phyloP scores from a whole-genome alignment of 2,888 invertebrate genomes.

The Cheilosia variabilis region DNA sequence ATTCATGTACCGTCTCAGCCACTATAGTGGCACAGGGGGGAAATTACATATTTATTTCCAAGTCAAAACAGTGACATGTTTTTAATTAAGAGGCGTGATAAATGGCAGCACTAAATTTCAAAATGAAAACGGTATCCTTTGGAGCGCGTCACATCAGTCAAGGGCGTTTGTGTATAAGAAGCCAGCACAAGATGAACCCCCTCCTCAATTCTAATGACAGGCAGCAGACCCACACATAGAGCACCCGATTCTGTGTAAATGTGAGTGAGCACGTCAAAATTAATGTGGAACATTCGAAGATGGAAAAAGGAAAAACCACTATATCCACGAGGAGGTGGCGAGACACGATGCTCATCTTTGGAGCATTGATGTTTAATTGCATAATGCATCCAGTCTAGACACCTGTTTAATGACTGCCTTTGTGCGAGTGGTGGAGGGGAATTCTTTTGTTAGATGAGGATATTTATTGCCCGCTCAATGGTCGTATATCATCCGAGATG shows the following conservation, averaged over 20 bases:
- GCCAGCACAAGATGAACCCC: conserved; percentile 38
- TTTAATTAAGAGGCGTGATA: conserved; percentile 82
- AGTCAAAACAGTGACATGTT: conserved; percentile 79
- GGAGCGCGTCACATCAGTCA: conserved; percentile 75
- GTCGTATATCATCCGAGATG: conserved; percentile 48
- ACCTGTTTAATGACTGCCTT: conserved; percentile 66
- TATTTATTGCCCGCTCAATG: conserved; percentile 57
- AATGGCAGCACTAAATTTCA: conserved; percentile 76
- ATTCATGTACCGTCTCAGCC: conserved; percentile 50
- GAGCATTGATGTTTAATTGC: conserved; percentile 60
- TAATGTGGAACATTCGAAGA: conserved; percentile 63
- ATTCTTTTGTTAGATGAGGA: conserved; percentile 51
- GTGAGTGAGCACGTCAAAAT: conserved; percentile 32
- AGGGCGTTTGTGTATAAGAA: conserved; percentile 46
- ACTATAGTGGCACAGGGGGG: conserved; percentile 24
- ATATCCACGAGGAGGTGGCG: conserved; percentile 23
- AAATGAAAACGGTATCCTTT: conserved; percentile 75
- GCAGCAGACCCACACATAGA: not conserved
- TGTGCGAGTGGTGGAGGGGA: not conserved
- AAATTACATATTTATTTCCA: conserved; percentile 75
- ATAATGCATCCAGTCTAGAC: conserved; percentile 73
- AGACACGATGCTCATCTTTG: conserved; percentile 33
- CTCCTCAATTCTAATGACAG: conserved; percentile 19
- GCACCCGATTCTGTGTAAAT: conserved; percentile 11
- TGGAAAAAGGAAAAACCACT: conserved; percentile 65